Percentiles rank a stretch among this genome's conserved stretches.
Conservation (phyloP, 2,888 invertebrate genomes). For the Hypercompe scribonia region DNA sequence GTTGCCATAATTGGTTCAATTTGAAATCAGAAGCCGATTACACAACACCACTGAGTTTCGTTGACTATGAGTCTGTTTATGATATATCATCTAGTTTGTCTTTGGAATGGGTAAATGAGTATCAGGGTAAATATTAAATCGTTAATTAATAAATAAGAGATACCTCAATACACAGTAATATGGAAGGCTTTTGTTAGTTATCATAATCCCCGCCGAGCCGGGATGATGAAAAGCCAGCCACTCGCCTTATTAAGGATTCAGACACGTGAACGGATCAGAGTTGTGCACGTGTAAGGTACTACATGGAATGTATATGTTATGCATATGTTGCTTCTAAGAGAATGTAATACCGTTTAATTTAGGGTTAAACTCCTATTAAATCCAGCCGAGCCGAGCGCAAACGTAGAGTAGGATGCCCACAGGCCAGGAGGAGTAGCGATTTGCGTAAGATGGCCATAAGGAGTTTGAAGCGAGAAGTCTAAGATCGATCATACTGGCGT, state of each 20-base stretch:
- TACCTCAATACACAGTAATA: slow-evolving; percentile 15
- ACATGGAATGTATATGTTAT: slow-evolving; percentile 1
- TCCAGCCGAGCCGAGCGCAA: background rate
- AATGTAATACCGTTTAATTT: slow-evolving; percentile 4
- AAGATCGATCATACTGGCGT: too few species aligned
- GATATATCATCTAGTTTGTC: background rate
- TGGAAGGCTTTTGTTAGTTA: slow-evolving; percentile 32
- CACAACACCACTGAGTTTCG: background rate
- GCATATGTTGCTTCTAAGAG: background rate
- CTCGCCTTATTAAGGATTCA: slow-evolving; percentile 50
- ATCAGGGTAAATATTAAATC: background rate
- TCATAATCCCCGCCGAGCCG: slow-evolving; percentile 24
- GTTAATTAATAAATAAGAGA: slow-evolving; percentile 5
- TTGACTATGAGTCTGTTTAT: background rate
- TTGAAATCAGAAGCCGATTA: background rate
- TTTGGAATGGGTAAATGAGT: background rate
- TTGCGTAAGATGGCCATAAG: too few species aligned
- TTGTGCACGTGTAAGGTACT: slow-evolving; percentile 35
- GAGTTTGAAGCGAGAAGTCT: too few species aligned
- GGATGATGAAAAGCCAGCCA: slow-evolving; percentile 38
- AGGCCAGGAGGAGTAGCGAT: too few species aligned
- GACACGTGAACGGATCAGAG: slow-evolving; percentile 48
- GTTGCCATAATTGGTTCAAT: background rate
- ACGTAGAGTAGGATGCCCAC: too few species aligned
- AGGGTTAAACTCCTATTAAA: slow-evolving; percentile 1